These are phyloP conservation scores for Mus pahari DNA, from an alignment of 2,113 vertebrate species.

Conservation along the genomic window DNA sequence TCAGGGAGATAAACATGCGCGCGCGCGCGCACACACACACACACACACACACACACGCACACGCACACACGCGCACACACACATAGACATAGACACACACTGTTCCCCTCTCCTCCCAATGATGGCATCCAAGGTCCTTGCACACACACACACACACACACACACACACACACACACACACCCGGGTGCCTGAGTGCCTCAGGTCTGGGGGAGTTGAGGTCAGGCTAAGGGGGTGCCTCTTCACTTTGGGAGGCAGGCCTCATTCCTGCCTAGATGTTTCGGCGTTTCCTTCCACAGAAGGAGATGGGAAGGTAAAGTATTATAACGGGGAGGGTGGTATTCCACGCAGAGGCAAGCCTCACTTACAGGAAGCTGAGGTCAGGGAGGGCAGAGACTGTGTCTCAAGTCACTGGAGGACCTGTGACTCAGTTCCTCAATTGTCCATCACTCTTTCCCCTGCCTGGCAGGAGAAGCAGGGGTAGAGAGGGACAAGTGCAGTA, in stretches of 20 bases:
- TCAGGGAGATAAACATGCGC: neutral
- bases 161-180: neutral
- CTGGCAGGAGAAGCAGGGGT: neutral
- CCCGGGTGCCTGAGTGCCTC: neutral
- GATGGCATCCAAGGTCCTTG: neutral
- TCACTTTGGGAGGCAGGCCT: neutral
- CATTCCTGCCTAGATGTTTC: neutral
- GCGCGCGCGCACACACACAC: too few relatives aligned
- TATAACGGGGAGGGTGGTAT: neutral
- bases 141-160: neutral
- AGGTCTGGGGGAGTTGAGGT: neutral
- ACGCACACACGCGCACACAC: too few relatives aligned
- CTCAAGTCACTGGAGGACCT: neutral
- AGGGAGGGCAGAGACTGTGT: neutral
- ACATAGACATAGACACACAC: neutral
- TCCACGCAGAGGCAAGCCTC: neutral
- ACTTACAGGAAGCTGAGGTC: neutral
- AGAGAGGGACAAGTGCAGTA: neutral
- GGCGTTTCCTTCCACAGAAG: neutral
- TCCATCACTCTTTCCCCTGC: neutral
- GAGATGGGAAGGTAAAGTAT: neutral
- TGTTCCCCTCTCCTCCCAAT: neutral
- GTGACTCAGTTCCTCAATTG: neutral
- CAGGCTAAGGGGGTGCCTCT: neutral
- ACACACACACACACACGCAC: too few relatives aligned